Base-by-base conservation (phyloP, 2,888 invertebrate genomes). In the Disparrhopalites patrizii region DNA sequence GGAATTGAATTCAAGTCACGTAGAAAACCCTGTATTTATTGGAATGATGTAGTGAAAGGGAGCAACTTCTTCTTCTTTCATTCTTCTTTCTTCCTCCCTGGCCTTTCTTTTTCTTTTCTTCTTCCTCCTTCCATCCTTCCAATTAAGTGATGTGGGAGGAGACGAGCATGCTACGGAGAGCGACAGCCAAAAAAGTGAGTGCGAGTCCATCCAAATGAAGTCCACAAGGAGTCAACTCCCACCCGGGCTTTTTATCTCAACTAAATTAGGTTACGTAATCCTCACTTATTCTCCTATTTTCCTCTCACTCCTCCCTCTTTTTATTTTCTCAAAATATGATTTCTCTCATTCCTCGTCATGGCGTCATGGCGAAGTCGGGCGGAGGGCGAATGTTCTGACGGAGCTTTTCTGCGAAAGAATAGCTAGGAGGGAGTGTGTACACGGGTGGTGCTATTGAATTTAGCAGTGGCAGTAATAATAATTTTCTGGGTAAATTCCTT, bases 1-100 rank as follows among this genome's bases (percentile, higher is more conserved):
- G 30, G 57, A 52, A 61, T 50, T 64, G 68, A 63, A 73, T 73
- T 73, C 73, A 65, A 36, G 70, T 68, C 73, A 73, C 73, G 73
- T 73, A 66, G 64, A 55, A 38, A 62, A 61, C 66, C 50, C 7
- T 20, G 23, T 25, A 47, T 18, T 40, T 38, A 52, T 60, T 62
- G 33, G 58, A 55, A 31, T 63, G 70, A 66, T n/a, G 15, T 3
- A 18, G 40, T 40, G 40, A 40, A 66, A 67, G 66, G 62, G 62
- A 68, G 60, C 56, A 67, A 66, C 61, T 66, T 70, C 66, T 54
- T 64, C 47, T 56, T 43, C 62, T 57, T 47, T 57, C 57, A 43
- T 23, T 52, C 31, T 28, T 55, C 31, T 62, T 23, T 31, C 57
- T 54, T 54, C 27, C n/a, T n/a, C n/a, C n/a, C n/a, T n/a, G n/a